Base-by-base conservation (phyloP, 2,113 vertebrate species). In the Nothoprocta perdicaria region DNA sequence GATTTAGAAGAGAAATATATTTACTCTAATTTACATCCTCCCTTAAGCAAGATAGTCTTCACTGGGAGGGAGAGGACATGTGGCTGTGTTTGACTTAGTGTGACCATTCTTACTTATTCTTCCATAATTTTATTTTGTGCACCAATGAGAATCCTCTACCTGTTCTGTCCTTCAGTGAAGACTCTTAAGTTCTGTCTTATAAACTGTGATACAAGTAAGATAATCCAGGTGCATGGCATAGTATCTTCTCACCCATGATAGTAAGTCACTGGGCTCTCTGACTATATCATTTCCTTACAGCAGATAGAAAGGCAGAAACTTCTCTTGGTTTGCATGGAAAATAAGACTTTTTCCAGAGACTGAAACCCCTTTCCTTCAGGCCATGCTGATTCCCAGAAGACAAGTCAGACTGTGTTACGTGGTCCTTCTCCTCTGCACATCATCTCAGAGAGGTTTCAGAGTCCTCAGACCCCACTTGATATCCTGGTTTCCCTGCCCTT, bases 241-340 rank as follows among this genome's bases (percentile, higher is more conserved):
- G 5, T 46, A 77, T 21, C 53, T 73, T 52, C 61, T 73, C 23
- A 63, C 21, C 16, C 48, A 7, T 52, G n/a, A 45, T 46, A 52
- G 31, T 27, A 18, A 76, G 21, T 13, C 4, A 23, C 58, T 62
- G 33, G 6, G 23, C 26, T 81, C 22, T 29, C 8, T 40, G 40
- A 14, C 3, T 72, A 14, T 24, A 68, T 12, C 22, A 58, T 41
- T 62, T 53, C 46, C 23, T 61, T 57, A 31, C n/a, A 67, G 24
- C 40, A 72, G 12, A 80, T 84, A 80, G 80, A 71, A 75, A 80
- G 80, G 52, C 23, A 84, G 41, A 66, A 77, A 68, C 26, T 53
- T 53, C 18, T 63, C 4, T 23, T 78, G 33, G 10, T 21, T 77
- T 80, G 12, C 43, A 48, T 0, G 1, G 35, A 55, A 17, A 65